Conservation (phyloP, 2,113 vertebrate species). For the Mesoclemmys tuberculata region DNA sequence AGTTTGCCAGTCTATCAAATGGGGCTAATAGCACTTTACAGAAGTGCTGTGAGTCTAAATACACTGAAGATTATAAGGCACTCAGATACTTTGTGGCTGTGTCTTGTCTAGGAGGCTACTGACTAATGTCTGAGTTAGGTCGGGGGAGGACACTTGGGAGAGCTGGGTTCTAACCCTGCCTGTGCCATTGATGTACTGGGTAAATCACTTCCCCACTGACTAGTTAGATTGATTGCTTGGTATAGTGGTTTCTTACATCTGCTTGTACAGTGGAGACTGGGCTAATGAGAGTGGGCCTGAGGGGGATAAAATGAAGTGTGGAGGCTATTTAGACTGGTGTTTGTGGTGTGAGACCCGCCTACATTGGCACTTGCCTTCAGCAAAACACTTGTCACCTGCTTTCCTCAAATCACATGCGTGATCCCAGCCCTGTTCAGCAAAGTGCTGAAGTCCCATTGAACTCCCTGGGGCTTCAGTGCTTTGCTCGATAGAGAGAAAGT, state of each 20-base stretch:
- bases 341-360: not conserved
- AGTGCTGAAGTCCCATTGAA: not conserved
- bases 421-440: not conserved
- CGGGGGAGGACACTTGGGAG: not conserved
- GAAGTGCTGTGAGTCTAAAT: not conserved
- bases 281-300: not conserved
- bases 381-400: not conserved
- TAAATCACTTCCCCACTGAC: not conserved
- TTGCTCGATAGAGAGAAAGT: not conserved
- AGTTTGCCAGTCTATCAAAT: not conserved
- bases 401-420: not conserved
- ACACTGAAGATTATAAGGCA: not conserved
- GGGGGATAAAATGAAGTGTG: not conserved
- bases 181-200: not conserved
- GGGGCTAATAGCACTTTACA: not conserved
- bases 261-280: not conserved
- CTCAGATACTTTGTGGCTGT: not conserved
- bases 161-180: not conserved
- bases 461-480: not conserved
- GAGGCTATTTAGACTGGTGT: not conserved
- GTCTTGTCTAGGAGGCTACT: not conserved
- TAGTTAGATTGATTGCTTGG: not conserved
- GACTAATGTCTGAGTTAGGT: not conserved
- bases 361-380: not conserved
- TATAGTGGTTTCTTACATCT: not conserved